A percentile compares a stretch with the other conserved stretches of the same genome.
phyloP scores from a whole-genome alignment of 2,888 invertebrate species.

The Bruchidius siliquastri region DNA sequence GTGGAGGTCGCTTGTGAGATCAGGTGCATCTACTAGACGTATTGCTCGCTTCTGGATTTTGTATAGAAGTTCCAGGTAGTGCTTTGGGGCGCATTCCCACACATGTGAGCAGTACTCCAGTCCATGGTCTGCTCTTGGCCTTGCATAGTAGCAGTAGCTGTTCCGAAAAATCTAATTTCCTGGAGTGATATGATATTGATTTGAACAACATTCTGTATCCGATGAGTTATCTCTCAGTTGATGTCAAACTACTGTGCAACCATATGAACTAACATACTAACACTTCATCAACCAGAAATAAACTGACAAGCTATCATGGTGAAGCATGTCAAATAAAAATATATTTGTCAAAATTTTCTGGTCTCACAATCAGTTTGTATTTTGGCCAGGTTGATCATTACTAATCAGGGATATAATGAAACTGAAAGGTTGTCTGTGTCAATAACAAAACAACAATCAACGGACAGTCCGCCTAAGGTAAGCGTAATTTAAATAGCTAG shows the following conservation, averaged over 20 bases:
- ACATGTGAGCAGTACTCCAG: too few relatives aligned
- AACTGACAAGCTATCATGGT: neutral
- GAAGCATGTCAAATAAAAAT: neutral
- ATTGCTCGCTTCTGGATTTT: too few relatives aligned
- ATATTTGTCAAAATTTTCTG: constrained; percentile 6
- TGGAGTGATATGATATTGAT: too few relatives aligned
- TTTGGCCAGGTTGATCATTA: neutral
- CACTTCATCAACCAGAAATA: neutral
- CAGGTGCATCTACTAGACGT: too few relatives aligned
- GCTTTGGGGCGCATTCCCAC: too few relatives aligned
- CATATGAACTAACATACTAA: neutral
- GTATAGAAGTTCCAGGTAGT: too few relatives aligned
- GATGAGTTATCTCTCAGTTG: neutral
- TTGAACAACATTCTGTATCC: too few relatives aligned
- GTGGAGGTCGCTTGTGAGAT: too few relatives aligned
- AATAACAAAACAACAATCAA: neutral
- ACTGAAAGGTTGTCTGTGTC: neutral
- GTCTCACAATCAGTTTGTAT: constrained; percentile 4
- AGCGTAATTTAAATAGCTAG: too few relatives aligned
- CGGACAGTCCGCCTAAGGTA: constrained; percentile 10
- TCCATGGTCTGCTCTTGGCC: too few relatives aligned
- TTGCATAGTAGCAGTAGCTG: too few relatives aligned
- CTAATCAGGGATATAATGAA: neutral
- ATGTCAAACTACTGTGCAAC: neutral
- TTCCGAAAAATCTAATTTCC: too few relatives aligned